Percentiles rank a stretch among this genome's conserved stretches.
phyloP scores from a whole-genome alignment of 2,797 vertebrate species.

The Acropternis orthonyx region DNA sequence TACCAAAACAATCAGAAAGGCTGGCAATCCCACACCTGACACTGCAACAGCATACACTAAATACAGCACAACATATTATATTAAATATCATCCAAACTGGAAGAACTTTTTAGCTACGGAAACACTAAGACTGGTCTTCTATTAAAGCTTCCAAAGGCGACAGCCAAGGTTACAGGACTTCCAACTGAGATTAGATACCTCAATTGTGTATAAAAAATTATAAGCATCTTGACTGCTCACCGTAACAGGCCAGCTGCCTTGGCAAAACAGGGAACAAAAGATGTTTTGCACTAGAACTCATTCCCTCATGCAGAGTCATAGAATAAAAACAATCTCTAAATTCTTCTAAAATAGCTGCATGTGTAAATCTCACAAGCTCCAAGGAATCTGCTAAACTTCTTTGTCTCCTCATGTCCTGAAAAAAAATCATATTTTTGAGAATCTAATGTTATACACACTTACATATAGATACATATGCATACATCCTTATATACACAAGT shows the following conservation, averaged over 20 bases:
- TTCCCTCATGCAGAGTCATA: background rate
- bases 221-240: background rate
- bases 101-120: background rate
- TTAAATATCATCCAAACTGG: background rate
- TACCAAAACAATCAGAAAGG: background rate
- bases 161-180: background rate
- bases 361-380: background rate
- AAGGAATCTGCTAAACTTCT: background rate
- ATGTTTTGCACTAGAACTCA: background rate
- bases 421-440: background rate
- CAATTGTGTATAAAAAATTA: background rate
- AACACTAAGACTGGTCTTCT: background rate
- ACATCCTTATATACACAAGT: background rate
- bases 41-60: background rate
- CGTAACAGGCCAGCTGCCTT: background rate
- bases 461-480: background rate
- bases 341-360: background rate
- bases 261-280: background rate
- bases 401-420: rapidly evolving
- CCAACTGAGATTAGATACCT: background rate
- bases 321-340: background rate
- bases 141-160: background rate
- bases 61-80: background rate
- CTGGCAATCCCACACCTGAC: background rate
- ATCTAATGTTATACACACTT: background rate